Evolutionary conservation across 1,140 invertebrate species (phyloP).

Genomic region (Sinella curviseta): DNA sequence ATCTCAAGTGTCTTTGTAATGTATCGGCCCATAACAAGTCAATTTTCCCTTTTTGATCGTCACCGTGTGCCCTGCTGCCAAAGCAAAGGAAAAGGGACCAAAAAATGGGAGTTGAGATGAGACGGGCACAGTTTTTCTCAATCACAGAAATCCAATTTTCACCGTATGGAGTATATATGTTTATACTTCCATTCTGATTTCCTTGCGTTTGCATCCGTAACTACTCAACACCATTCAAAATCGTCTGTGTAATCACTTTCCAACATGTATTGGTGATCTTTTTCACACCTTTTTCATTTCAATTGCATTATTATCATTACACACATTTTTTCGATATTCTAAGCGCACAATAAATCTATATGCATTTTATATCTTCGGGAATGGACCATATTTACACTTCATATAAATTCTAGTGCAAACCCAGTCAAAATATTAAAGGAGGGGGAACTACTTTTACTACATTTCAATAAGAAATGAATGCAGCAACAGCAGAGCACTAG

Average conservation of each 20-base stretch:
- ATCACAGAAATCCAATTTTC: background rate
- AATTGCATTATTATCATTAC: background rate
- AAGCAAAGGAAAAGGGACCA: background rate
- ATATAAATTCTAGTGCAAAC: too few species aligned
- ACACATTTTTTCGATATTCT: background rate
- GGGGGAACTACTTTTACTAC: background rate
- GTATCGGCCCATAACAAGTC: conserved; percentile 5
- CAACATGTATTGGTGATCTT: background rate
- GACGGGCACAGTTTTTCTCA: background rate
- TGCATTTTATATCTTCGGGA: too few species aligned
- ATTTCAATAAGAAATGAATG: background rate
- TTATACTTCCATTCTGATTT: too few species aligned
- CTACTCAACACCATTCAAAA: background rate
- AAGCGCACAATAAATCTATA: too few species aligned
- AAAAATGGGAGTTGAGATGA: background rate
- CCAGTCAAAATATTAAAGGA: conserved; percentile 14
- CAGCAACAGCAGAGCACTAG: too few species aligned
- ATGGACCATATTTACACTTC: background rate
- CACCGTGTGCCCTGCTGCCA: background rate
- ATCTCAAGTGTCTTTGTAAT: background rate
- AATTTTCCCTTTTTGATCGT: conserved; percentile 3
- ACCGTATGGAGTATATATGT: too few species aligned
- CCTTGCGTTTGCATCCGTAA: too few species aligned
- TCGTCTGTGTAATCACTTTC: background rate
- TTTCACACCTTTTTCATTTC: conserved; percentile 12